Evolutionary conservation across 2,888 invertebrate genomes (phyloP).

Genomic region (Dasysyrphus tricinctus): DNA sequence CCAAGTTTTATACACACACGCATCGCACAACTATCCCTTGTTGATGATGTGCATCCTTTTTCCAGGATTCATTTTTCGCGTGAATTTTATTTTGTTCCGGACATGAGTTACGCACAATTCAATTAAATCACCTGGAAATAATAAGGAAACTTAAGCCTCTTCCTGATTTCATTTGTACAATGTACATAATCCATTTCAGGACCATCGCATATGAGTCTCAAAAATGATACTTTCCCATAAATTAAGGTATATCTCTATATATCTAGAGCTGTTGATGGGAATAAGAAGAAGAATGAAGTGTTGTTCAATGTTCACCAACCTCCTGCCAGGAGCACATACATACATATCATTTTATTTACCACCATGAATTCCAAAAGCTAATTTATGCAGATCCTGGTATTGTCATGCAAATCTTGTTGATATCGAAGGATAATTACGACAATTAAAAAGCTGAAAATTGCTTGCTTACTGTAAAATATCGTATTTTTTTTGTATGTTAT

Average conservation of each 20-base stretch:
- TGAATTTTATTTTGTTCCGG: constrained; percentile 25
- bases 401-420: constrained; percentile 77
- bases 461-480: constrained; percentile 73
- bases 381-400: constrained; percentile 76
- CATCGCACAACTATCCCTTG: constrained; percentile 6
- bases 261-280: background rate
- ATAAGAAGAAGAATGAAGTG: background rate
- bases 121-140: constrained; percentile 76
- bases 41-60: background rate
- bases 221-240: constrained; percentile 59
- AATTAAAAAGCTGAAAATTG: constrained; percentile 75
- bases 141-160: constrained; percentile 48
- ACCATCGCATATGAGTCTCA: constrained; percentile 12
- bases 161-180: constrained; percentile 10
- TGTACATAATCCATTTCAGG: constrained; percentile 54
- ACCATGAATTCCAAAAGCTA: constrained; percentile 37
- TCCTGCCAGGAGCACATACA: background rate
- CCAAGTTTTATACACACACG: constrained; percentile 33
- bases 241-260: background rate
- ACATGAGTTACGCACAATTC: constrained; percentile 62
- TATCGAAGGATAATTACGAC: constrained; percentile 74
- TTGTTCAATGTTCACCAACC: background rate
- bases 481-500: background rate
- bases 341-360: background rate
- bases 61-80: constrained; percentile 6